Conservation (phyloP, 2,888 invertebrate species). For the Tetheella fluctuosa region DNA sequence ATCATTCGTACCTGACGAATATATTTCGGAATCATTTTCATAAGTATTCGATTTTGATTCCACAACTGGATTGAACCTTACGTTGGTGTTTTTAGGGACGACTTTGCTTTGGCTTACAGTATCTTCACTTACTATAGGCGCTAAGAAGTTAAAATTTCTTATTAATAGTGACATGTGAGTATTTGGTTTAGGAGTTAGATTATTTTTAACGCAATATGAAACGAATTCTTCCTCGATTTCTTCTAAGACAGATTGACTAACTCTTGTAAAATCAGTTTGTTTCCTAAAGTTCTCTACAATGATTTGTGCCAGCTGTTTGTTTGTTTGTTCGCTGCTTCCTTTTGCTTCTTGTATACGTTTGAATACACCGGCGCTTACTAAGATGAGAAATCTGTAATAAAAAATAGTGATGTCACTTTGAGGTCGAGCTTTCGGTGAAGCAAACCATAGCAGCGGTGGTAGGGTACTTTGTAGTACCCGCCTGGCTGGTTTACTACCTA, state of each 20-base stretch:
- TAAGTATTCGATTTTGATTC: constrained; percentile 79
- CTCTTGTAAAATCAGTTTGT: constrained; percentile 90
- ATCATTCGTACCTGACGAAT: constrained; percentile 64
- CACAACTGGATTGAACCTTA: constrained; percentile 86
- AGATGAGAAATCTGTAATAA: constrained; percentile 87
- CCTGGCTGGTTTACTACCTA: no score
- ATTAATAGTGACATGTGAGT: constrained; percentile 94
- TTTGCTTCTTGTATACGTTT: constrained; percentile 92
- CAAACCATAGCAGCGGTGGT: no score
- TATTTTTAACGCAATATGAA: constrained; percentile 87
- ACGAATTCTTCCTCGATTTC: constrained; percentile 93
- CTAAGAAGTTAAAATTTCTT: constrained; percentile 92
- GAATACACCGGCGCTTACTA: constrained; percentile 94
- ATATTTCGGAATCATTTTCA: constrained; percentile 72
- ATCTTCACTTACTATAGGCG: constrained; percentile 75
- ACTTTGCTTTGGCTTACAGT: constrained; percentile 35
- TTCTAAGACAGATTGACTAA: constrained; percentile 94
- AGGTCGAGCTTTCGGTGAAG: no score
- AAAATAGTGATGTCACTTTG: background rate
- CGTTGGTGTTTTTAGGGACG: constrained; percentile 80
- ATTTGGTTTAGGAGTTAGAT: constrained; percentile 84
- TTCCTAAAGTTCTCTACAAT: constrained; percentile 92
- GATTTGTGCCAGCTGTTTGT: constrained; percentile 91
- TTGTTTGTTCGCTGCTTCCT: constrained; percentile 88
- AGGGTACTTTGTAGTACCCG: no score